Evolutionary conservation across 2,113 vertebrate species (phyloP).

Genomic region (Larimichthys polyactis): DNA sequence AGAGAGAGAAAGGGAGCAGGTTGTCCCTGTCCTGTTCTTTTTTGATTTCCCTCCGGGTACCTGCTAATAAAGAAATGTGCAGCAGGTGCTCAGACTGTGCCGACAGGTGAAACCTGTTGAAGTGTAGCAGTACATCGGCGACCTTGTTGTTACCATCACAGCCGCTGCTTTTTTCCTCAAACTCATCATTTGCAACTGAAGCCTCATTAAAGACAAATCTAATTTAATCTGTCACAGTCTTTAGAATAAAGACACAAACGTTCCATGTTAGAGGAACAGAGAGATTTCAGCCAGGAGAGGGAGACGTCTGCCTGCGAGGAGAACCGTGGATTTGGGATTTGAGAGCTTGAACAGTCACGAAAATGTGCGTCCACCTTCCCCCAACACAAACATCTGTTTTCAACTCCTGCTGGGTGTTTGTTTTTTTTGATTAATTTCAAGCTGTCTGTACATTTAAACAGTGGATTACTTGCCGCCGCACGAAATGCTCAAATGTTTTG

Average conservation of each 20-base stretch:
- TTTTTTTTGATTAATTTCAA: background rate
- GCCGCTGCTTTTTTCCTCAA: background rate
- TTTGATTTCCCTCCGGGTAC: background rate
- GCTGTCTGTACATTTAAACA: background rate
- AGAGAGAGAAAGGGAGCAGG: background rate
- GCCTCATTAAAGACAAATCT: conserved; percentile 35
- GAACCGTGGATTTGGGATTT: background rate
- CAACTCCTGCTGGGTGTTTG: background rate
- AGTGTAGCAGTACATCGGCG: background rate
- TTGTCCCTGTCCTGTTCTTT: background rate
- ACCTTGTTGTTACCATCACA: background rate
- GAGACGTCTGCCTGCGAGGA: conserved; percentile 47
- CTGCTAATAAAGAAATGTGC: conserved; percentile 15
- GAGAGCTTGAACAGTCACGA: background rate
- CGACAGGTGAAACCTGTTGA: background rate
- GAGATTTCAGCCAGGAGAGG: conserved; percentile 64
- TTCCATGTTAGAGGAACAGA: background rate
- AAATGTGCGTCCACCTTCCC: background rate
- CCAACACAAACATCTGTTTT: background rate
- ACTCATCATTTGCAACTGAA: conserved; percentile 3
- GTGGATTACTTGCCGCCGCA: background rate
- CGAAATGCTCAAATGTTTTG: background rate
- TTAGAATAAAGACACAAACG: background rate
- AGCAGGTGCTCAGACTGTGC: background rate
- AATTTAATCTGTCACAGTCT: background rate